These are phyloP conservation scores for Myripristis murdjan DNA, from an alignment of 2,797 vertebrate genomes.

Conservation along the genomic window DNA sequence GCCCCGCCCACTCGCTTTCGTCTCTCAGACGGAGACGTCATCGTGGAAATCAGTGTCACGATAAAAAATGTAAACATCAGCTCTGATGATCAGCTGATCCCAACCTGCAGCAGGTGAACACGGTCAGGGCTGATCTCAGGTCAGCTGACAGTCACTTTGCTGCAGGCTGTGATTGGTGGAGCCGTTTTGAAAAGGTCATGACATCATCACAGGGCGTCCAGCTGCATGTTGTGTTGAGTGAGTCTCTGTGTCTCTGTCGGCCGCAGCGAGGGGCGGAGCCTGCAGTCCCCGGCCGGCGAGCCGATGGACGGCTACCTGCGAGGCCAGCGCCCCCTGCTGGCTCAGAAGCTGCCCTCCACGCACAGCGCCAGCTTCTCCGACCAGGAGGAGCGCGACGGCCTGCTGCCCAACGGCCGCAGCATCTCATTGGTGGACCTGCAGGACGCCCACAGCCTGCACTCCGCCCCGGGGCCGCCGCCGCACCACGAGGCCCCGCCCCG, in stretches of 20 bases:
- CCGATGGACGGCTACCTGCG: slow-evolving; percentile 83
- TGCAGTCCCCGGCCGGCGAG: slow-evolving; percentile 88
- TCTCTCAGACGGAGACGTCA: no score
- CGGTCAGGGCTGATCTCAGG: no score
- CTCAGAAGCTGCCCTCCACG: slow-evolving; percentile 86
- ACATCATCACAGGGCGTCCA: no score
- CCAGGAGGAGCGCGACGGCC: slow-evolving; percentile 86
- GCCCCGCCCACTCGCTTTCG: no score
- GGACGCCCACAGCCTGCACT: slow-evolving; percentile 83
- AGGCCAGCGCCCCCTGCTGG: slow-evolving; percentile 86
- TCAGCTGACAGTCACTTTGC: no score
- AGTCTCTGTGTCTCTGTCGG: slow-evolving; percentile 8
- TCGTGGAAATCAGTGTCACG: no score
- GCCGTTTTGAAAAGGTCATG: no score
- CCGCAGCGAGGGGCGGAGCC: slow-evolving; percentile 87
- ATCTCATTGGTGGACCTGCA: slow-evolving; percentile 96
- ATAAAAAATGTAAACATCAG: no score
- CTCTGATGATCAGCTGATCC: no score
- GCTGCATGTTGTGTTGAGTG: no score
- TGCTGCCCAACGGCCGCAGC: slow-evolving; percentile 90
- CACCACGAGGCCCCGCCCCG: slow-evolving; percentile 87
- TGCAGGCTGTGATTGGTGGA: no score
- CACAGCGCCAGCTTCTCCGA: slow-evolving; percentile 90
- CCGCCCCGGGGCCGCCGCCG: slow-evolving; percentile 62
- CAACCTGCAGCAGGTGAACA: no score